phyloP scores from a whole-genome alignment of 2,888 invertebrate species.

The Heliconius hortense region DNA sequence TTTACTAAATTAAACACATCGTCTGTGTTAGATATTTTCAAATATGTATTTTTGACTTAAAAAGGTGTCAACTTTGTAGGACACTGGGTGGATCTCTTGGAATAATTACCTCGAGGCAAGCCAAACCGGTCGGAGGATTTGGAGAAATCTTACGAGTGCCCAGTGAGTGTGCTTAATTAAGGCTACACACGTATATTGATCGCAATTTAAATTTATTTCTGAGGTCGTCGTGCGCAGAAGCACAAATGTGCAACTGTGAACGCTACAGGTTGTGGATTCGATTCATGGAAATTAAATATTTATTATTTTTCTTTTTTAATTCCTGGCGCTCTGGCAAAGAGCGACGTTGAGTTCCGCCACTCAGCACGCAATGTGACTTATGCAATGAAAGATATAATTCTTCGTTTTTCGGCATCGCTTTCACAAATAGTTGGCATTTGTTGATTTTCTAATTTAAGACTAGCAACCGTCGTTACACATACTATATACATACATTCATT shows the following conservation, averaged over 20 bases:
- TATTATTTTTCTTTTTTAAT: no score
- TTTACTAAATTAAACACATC: not conserved
- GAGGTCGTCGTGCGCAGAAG: no score
- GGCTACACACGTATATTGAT: slow-evolving; percentile 1
- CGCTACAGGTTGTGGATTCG: no score
- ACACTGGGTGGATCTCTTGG: slow-evolving; percentile 16
- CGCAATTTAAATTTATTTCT: not conserved
- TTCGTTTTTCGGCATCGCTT: not conserved
- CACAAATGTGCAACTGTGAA: no score
- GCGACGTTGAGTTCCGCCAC: not conserved
- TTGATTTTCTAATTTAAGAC: not conserved
- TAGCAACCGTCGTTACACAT: not conserved
- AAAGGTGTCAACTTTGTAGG: slow-evolving; percentile 1
- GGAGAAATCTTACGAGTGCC: slow-evolving; percentile 22
- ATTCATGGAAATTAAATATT: no score
- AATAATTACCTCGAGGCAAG: slow-evolving; percentile 12
- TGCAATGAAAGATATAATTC: not conserved
- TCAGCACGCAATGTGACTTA: no score
- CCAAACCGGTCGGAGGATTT: slow-evolving; percentile 26
- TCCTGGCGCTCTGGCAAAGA: no score
- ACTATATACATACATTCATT: not conserved
- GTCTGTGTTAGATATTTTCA: not conserved
- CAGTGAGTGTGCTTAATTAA: slow-evolving; percentile 21
- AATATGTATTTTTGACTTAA: not conserved
- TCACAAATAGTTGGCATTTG: not conserved